A percentile compares a stretch with the other conserved stretches of the same genome.
Conservation (phyloP, 2,113 vertebrate species). For the Tetrao urogallus region DNA sequence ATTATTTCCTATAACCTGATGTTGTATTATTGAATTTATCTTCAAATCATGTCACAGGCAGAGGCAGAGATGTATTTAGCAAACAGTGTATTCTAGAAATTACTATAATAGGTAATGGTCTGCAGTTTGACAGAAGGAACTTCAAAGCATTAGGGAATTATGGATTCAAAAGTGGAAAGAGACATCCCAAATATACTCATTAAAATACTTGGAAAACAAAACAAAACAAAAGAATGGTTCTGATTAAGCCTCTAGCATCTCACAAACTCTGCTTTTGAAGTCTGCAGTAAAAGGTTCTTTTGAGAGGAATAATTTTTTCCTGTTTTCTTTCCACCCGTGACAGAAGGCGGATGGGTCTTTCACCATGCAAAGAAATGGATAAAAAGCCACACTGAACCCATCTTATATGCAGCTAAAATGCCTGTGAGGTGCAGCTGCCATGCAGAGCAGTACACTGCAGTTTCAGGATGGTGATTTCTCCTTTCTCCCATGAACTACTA, state of each 20-base stretch:
- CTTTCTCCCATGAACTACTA: not conserved
- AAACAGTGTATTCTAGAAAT: not conserved
- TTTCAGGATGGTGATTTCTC: not conserved
- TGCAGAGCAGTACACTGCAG: not conserved
- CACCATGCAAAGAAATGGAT: not conserved
- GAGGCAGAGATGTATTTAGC: not conserved
- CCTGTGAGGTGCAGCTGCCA: not conserved
- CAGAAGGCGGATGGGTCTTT: not conserved
- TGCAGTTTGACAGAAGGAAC: not conserved
- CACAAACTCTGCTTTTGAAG: not conserved
- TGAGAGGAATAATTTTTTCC: not conserved
- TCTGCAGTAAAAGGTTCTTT: not conserved
- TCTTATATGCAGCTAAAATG: not conserved
- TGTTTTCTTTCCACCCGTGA: not conserved
- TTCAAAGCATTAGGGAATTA: not conserved
- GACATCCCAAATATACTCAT: not conserved
- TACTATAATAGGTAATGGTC: not conserved
- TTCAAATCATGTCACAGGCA: not conserved
- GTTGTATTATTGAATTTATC: not conserved
- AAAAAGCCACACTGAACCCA: accelerated
- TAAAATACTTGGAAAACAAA: not conserved
- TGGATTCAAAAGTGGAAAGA: not conserved
- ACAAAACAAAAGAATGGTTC: not conserved
- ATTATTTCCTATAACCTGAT: not conserved
- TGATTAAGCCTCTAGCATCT: not conserved